A percentile compares a stretch with the other conserved stretches of the same genome.
Evolutionary conservation across 2,888 invertebrate species (phyloP).

Genomic region (Linyphia triangularis): DNA sequence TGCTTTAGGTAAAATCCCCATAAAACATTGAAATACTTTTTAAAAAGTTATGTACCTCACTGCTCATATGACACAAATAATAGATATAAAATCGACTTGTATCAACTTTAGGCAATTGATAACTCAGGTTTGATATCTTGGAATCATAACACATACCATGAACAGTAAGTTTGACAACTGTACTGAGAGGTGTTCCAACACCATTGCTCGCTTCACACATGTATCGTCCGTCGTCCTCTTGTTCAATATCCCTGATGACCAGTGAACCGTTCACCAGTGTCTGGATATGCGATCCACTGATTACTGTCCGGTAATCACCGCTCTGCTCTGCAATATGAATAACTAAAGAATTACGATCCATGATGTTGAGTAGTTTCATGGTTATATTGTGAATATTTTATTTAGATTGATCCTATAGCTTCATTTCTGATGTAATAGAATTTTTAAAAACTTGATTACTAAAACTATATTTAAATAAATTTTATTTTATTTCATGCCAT

Average conservation of each 20-base stretch:
- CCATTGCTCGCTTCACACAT: slow-evolving; percentile 80
- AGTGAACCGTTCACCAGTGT: slow-evolving; percentile 83
- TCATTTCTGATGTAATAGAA: no score
- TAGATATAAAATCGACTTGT: no score
- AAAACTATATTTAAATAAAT: no score
- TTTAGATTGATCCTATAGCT: no score
- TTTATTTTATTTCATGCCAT: no score
- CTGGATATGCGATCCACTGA: slow-evolving; percentile 84
- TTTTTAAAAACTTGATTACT: no score
- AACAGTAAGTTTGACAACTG: slow-evolving; percentile 76
- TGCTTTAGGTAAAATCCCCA: no score
- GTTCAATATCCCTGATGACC: slow-evolving; percentile 78
- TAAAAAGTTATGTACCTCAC: background rate
- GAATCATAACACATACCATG: slow-evolving; percentile 77
- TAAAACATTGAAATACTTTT: no score
- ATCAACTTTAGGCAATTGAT: no score
- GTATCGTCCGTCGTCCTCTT: slow-evolving; percentile 79
- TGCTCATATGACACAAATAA: background rate
- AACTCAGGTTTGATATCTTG: background rate
- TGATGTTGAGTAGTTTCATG: no score
- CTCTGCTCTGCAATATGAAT: slow-evolving; percentile 45
- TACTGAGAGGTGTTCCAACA: slow-evolving; percentile 78
- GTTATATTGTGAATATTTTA: no score
- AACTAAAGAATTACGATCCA: no score
- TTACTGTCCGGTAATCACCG: slow-evolving; percentile 76